Conservation (phyloP, 2,888 invertebrate genomes). For the Xylophagus ater region DNA sequence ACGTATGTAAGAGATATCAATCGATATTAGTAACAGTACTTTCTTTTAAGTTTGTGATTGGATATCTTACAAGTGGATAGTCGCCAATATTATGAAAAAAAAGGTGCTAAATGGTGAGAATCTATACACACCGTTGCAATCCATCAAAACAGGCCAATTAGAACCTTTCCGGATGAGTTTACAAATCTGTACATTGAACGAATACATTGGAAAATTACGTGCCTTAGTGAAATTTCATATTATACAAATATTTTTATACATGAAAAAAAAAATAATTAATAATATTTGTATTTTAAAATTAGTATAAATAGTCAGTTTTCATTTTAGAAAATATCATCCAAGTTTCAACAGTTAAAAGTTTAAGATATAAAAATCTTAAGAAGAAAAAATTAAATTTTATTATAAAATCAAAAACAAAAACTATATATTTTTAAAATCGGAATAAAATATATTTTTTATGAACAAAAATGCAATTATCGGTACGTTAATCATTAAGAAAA, state of each 20-base stretch:
- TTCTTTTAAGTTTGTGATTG: not conserved
- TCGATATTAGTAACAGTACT: not conserved
- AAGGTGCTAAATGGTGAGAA: slow-evolving; percentile 7
- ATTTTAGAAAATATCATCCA: not conserved
- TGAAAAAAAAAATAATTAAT: not conserved
- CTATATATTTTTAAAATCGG: not conserved
- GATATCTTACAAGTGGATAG: not conserved
- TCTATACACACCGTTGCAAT: not conserved
- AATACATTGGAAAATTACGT: too few species aligned
- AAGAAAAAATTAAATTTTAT: not conserved
- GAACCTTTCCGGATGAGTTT: slow-evolving; percentile 4
- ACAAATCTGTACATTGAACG: not conserved
- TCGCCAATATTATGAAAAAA: not conserved
- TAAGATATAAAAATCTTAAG: not conserved
- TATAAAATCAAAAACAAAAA: not conserved
- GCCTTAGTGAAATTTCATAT: too few species aligned
- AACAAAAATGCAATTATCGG: slow-evolving; percentile 4
- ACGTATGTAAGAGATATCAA: not conserved
- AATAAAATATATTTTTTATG: not conserved
- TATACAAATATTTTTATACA: too few species aligned
- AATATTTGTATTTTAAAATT: not conserved
- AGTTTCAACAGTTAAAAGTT: not conserved
- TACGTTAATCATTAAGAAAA: slow-evolving; percentile 1
- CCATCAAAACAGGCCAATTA: slow-evolving; percentile 13
- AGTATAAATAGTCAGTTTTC: not conserved